A percentile compares a stretch with the other conserved stretches of the same genome.
Evolutionary conservation across 2,797 vertebrate species (phyloP).

Genomic region (Leuciscus waleckii): DNA sequence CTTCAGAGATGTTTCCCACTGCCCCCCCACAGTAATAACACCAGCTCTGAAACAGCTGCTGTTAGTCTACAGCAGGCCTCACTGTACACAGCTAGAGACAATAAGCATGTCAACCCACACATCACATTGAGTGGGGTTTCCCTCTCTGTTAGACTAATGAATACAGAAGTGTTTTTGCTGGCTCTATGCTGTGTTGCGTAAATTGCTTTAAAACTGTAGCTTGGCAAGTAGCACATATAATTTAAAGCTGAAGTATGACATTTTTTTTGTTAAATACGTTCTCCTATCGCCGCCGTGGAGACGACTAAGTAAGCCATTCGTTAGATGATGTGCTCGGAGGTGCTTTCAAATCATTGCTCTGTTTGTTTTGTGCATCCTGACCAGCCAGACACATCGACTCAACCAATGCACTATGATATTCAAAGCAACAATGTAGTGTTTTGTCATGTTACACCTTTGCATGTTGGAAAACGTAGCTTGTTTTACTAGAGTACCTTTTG

Average conservation of each 20-base stretch:
- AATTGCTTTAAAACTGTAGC: not conserved
- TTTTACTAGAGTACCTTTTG: not conserved
- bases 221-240: not conserved
- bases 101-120: slow-evolving; percentile 28
- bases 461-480: not conserved
- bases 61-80: slow-evolving; percentile 40
- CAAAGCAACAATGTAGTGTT: not conserved
- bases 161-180: slow-evolving; percentile 29
- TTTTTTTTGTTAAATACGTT: not conserved
- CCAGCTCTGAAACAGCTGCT: slow-evolving; percentile 60
- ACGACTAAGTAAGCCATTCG: not conserved
- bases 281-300: not conserved
- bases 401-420: not conserved
- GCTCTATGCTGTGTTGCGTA: not conserved
- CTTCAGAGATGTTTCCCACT: slow-evolving; percentile 46
- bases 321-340: not conserved
- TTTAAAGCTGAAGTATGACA: not conserved
- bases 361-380: not conserved
- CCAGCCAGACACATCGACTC: not conserved
- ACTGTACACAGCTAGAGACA: slow-evolving; percentile 39
- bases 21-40: slow-evolving; percentile 56
- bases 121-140: slow-evolving; percentile 47
- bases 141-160: slow-evolving; percentile 51
- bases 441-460: not conserved
- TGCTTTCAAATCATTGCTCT: not conserved